Evolutionary conservation across 2,888 invertebrate genomes (phyloP).

Genomic region (Octonoba sinensis): DNA sequence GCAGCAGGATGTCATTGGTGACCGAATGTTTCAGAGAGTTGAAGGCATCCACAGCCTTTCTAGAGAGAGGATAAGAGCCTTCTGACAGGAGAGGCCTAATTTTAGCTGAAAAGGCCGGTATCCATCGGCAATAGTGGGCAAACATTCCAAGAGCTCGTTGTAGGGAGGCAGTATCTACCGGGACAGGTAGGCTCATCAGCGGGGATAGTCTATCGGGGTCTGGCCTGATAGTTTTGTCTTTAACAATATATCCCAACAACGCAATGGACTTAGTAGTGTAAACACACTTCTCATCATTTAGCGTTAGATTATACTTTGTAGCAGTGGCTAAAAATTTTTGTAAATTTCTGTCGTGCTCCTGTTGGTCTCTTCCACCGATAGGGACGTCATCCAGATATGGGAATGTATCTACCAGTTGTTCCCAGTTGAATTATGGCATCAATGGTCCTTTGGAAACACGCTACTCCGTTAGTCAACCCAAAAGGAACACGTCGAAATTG

Average conservation of each 20-base stretch:
- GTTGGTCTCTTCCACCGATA: conserved; percentile 2
- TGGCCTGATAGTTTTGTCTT: conserved; percentile 13
- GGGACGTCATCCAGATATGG: conserved; percentile 8
- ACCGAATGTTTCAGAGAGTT: neutral
- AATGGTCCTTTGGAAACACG: conserved; percentile 47
- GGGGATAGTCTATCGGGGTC: conserved; percentile 9
- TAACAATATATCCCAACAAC: conserved; percentile 8
- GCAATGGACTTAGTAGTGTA: neutral
- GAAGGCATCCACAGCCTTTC: neutral
- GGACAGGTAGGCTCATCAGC: neutral
- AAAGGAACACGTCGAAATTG: no score
- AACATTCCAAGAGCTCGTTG: conserved; percentile 12
- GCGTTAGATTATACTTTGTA: conserved; percentile 11
- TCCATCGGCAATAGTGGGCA: conserved; percentile 22
- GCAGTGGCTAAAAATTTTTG: neutral
- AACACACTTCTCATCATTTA: conserved; percentile 23
- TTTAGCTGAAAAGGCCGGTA: conserved; percentile 8
- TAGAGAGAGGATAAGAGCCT: neutral
- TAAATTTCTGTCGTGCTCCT: conserved; percentile 11
- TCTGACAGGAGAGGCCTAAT: neutral
- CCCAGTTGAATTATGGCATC: conserved; percentile 46
- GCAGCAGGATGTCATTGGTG: neutral
- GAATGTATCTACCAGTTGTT: no score
- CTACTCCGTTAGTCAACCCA: conserved; percentile 58
- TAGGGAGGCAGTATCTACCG: neutral